These are phyloP conservation scores for Phortica magna DNA, from an alignment of 2,888 invertebrate genomes.

Conservation along the genomic window DNA sequence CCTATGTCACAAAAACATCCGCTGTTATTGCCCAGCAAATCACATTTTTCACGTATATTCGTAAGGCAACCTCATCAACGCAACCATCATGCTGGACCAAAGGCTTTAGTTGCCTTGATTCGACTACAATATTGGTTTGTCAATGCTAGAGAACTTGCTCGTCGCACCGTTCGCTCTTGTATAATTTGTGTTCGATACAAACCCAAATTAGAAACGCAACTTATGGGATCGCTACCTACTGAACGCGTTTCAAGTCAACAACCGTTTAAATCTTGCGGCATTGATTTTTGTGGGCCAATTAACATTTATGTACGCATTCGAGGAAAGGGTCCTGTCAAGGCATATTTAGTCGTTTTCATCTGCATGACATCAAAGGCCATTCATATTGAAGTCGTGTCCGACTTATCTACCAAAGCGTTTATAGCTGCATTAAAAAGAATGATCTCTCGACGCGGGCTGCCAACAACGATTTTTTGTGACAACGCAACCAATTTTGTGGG, in stretches of 20 bases:
- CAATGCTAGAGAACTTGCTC: no score
- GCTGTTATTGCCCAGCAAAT: no score
- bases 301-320: not conserved
- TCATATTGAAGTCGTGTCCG: conserved; percentile 7
- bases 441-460: not conserved
- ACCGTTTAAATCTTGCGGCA: not conserved
- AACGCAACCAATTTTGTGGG: not conserved
- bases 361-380: not conserved
- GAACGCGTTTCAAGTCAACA: not conserved
- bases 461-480: not conserved
- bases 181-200: not conserved
- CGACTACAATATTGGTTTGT: no score
- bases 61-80: no score
- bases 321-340: not conserved
- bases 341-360: not conserved
- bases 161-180: no score
- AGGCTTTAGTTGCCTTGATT: no score
- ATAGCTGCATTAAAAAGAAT: not conserved
- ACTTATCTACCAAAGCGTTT: conserved; percentile 1
- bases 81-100: no score
- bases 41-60: no score
- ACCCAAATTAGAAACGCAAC: not conserved
- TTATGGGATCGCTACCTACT: not conserved
- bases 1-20: no score
- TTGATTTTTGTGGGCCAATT: conserved; percentile 15